phyloP scores from a whole-genome alignment of 1,140 invertebrate species.

The Polypedilum pembai region DNA sequence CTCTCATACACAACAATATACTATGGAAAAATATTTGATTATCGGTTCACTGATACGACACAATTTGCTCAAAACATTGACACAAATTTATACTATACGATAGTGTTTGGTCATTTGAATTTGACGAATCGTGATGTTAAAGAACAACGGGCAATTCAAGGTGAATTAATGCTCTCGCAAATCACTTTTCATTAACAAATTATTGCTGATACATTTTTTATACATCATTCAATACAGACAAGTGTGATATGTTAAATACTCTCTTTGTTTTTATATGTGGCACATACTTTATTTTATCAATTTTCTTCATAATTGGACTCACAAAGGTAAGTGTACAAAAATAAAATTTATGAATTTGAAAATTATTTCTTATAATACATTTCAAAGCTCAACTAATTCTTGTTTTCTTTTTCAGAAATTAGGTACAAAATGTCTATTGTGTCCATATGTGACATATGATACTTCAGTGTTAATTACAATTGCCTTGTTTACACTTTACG shows the following conservation, averaged over 20 bases:
- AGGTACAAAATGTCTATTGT: background rate
- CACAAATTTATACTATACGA: background rate
- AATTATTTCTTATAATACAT: background rate
- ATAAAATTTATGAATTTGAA: background rate
- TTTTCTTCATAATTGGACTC: background rate
- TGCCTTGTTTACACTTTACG: background rate
- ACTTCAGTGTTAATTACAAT: background rate
- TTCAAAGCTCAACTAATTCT: background rate
- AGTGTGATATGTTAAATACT: background rate
- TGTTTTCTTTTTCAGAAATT: background rate
- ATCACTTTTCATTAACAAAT: background rate
- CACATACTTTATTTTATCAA: slow-evolving; percentile 14
- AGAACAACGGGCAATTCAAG: background rate
- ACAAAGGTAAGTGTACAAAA: slow-evolving; percentile 2
- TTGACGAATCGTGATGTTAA: background rate
- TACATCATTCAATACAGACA: background rate
- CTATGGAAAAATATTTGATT: slow-evolving; percentile 21
- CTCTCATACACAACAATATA: background rate
- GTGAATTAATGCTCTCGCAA: background rate
- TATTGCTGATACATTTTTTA: background rate
- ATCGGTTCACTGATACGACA: background rate
- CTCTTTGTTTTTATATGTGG: slow-evolving; percentile 1
- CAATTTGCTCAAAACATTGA: slow-evolving; percentile 6
- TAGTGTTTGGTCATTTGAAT: slow-evolving; percentile 16
- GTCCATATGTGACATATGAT: slow-evolving; percentile 20